A percentile compares a stretch with the other conserved stretches of the same genome.
Evolutionary conservation across 2,113 vertebrate genomes (phyloP).

Genomic region (Gobio gobio): DNA sequence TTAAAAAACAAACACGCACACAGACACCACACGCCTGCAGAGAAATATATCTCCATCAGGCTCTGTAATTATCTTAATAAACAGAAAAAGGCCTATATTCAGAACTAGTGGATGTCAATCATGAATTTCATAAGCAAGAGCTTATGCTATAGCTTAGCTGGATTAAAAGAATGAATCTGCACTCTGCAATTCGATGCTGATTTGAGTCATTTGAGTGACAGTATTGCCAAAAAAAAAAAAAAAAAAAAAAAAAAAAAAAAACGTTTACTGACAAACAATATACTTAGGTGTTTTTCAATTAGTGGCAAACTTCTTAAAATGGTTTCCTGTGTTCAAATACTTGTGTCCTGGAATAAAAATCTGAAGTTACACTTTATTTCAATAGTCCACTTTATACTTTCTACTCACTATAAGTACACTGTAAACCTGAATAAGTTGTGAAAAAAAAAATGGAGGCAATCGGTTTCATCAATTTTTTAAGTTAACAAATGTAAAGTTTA

Average conservation of each 20-base stretch:
- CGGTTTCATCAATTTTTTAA: no score
- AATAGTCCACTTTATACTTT: no score
- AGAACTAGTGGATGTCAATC: slow-evolving; percentile 15
- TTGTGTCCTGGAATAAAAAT: background rate
- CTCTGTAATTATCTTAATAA: background rate
- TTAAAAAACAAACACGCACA: slow-evolving; percentile 20
- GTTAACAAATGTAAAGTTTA: no score
- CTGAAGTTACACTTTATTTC: no score
- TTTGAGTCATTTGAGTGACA: background rate
- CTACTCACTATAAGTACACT: no score
- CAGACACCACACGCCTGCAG: background rate
- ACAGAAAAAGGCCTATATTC: background rate
- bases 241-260: no score
- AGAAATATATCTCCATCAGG: background rate
- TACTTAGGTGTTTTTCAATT: background rate
- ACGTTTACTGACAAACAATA: background rate
- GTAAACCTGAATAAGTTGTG: no score
- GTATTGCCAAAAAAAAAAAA: background rate
- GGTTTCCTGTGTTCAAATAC: background rate
- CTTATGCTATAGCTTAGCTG: slow-evolving; percentile 18
- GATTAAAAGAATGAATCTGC: slow-evolving; percentile 21
- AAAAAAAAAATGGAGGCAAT: no score
- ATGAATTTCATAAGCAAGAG: background rate
- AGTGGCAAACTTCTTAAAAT: background rate
- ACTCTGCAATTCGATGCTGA: background rate